Conservation (phyloP, 2,888 invertebrate species). For the Catonia carolina region DNA sequence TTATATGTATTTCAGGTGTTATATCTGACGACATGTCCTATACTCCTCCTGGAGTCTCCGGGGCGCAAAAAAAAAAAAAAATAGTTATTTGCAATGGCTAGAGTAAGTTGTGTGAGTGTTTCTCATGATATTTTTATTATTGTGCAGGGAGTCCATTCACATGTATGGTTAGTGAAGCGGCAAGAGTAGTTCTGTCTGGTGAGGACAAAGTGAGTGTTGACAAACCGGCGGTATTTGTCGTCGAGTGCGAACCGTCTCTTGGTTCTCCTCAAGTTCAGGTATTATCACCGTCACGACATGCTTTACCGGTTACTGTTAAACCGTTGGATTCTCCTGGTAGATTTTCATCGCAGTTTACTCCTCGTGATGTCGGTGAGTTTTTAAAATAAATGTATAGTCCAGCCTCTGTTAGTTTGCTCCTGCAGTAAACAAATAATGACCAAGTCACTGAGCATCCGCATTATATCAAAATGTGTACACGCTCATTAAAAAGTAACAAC, state of each 20-base stretch:
- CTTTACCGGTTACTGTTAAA: constrained; percentile 32
- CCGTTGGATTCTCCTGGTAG: constrained; percentile 43
- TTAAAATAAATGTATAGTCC: constrained; percentile 4
- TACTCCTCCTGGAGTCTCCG: no score
- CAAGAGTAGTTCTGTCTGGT: constrained; percentile 70
- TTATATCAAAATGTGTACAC: no score
- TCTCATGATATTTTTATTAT: no score
- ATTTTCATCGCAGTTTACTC: constrained; percentile 58
- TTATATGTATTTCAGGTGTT: no score
- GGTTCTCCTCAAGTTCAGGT: constrained; percentile 63
- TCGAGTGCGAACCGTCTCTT: constrained; percentile 69
- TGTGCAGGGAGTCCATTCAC: constrained; percentile 72
- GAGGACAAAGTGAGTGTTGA: constrained; percentile 89
- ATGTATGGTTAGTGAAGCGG: constrained; percentile 71
- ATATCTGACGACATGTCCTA: no score
- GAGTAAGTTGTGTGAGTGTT: not conserved
- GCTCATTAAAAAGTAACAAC: no score
- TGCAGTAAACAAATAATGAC: no score
- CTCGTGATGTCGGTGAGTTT: constrained; percentile 73
- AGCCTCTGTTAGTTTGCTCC: no score
- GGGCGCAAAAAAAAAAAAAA: no score
- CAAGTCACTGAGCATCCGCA: no score
- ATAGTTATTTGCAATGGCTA: no score
- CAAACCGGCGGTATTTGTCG: constrained; percentile 72
- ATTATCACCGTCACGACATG: constrained; percentile 21